Evolutionary conservation across 2,113 vertebrate species (phyloP).

Genomic region (Corynorhinus townsendii): DNA sequence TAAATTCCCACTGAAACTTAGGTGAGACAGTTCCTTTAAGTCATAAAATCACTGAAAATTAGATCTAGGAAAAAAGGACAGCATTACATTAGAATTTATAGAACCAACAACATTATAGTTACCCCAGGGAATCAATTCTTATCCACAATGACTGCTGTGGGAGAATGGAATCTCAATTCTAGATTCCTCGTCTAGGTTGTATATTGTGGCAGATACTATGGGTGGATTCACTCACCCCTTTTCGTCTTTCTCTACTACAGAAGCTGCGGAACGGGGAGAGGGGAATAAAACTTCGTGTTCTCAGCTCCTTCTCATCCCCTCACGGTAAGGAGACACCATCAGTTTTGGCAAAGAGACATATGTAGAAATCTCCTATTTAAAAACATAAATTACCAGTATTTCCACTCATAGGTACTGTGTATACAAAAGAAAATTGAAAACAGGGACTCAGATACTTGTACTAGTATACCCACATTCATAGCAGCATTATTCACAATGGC

Average conservation of each 20-base stretch:
- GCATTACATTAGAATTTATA: slow-evolving; percentile 1
- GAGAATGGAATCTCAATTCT: not conserved
- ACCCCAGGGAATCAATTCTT: not conserved
- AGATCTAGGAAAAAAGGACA: not conserved
- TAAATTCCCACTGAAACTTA: slow-evolving; percentile 61
- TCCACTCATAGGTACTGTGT: not conserved
- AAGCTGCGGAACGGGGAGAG: not conserved
- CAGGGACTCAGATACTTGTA: not conserved
- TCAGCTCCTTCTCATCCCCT: not conserved
- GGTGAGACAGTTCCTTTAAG: slow-evolving; percentile 52
- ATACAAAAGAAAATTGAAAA: not conserved
- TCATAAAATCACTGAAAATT: slow-evolving; percentile 58
- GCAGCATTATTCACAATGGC: not conserved
- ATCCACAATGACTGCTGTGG: not conserved
- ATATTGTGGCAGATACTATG: not conserved
- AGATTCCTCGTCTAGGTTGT: not conserved
- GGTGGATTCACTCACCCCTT: not conserved
- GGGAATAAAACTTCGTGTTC: not conserved
- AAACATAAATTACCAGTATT: not conserved
- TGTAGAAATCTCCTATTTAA: not conserved
- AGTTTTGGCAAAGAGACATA: not conserved
- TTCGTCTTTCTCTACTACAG: not conserved
- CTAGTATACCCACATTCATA: not conserved
- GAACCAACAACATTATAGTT: not conserved
- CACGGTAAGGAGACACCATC: not conserved